phyloP scores from a whole-genome alignment of 2,797 vertebrate genomes.

The Trematomus bernacchii region DNA sequence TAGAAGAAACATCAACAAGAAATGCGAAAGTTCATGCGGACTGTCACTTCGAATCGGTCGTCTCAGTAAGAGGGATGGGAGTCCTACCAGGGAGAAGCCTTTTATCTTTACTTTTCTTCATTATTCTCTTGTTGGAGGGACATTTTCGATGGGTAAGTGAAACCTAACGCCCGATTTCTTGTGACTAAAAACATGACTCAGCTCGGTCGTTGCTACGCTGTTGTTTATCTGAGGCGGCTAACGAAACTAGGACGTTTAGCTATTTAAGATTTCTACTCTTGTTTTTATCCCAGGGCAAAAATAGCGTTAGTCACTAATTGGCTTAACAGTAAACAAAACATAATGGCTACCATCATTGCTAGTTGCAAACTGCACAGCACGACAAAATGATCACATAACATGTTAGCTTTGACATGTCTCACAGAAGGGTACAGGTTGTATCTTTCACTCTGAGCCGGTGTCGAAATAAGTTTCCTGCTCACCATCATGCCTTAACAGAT shows the following conservation, averaged over 20 bases:
- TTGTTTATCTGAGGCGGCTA: conserved; percentile 40
- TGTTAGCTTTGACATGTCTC: conserved; percentile 10
- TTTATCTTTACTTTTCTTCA: conserved; percentile 33
- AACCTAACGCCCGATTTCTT: conserved; percentile 8
- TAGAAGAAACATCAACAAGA: conserved; percentile 66
- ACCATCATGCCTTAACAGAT: not conserved
- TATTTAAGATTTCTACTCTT: not conserved
- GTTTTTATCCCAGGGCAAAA: not conserved
- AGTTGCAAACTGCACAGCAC: no score
- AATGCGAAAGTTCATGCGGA: conserved; percentile 55
- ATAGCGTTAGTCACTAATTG: not conserved
- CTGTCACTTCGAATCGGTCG: conserved; percentile 28
- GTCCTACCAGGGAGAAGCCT: conserved; percentile 11
- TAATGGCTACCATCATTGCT: not conserved
- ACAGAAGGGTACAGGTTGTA: conserved; percentile 1
- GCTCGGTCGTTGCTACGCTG: conserved; percentile 47
- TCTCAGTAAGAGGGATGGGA: conserved; percentile 59
- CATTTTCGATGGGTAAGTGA: conserved; percentile 75
- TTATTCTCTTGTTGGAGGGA: conserved; percentile 59
- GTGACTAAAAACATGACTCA: conserved; percentile 71
- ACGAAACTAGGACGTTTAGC: conserved; percentile 14
- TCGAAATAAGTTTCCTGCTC: not conserved
- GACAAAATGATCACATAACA: not conserved
- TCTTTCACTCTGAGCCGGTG: not conserved
- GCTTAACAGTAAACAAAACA: not conserved